Conservation (phyloP, 1,140 invertebrate genomes). For the Odontomachus brunneus region DNA sequence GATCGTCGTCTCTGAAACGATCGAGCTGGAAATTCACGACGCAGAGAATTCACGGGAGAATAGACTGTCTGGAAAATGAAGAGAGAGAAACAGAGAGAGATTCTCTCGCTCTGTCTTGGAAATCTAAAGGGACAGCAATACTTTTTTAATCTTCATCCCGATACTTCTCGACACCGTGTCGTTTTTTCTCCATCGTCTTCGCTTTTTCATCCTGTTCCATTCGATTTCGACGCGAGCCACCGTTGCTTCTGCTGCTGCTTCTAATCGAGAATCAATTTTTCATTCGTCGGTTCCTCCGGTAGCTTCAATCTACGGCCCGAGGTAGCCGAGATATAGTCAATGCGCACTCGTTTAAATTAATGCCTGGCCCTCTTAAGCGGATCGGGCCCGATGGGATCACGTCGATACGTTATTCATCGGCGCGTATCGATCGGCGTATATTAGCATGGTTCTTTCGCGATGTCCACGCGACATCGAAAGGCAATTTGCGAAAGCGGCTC, state of each 20-base stretch:
- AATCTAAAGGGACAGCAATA: neutral
- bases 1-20: neutral
- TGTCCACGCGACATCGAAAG: conserved; percentile 50
- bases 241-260: neutral
- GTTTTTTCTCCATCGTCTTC: neutral
- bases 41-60: neutral
- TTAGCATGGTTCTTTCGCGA: conserved; percentile 28
- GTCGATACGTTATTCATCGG: conserved; percentile 31
- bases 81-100: no score
- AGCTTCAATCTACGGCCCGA: neutral
- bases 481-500: conserved; percentile 53
- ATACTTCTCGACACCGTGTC: neutral
- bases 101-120: no score
- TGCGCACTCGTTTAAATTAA: conserved; percentile 35
- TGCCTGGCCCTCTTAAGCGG: conserved; percentile 14
- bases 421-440: conserved; percentile 49
- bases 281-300: neutral
- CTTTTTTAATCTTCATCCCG: conserved; percentile 1
- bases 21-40: neutral
- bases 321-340: neutral
- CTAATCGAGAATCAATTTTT: conserved; percentile 12
- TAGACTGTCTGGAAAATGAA: neutral
- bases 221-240: neutral
- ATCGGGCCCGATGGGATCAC: conserved; percentile 16
- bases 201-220: neutral